Base-by-base conservation (phyloP, 1,140 invertebrate species). In the Trichomalopsis sarcophagae region DNA sequence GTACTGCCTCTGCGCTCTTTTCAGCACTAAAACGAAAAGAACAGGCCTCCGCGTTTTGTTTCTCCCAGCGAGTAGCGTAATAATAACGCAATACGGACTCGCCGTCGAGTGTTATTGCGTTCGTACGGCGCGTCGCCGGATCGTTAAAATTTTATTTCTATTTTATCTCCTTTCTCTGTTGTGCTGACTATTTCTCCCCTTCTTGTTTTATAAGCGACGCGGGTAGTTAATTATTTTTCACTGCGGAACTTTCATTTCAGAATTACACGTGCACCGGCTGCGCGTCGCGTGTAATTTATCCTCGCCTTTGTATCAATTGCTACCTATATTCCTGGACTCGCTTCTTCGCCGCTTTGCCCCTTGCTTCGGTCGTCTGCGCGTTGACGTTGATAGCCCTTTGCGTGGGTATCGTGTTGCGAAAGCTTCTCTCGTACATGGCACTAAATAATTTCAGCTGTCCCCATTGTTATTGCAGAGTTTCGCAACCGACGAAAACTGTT, bases 81-180 rank as follows among this genome's bases (percentile, higher is more conserved):
- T 75, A 75, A 75, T 75, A 75, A n/a, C 13, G 36, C 73, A 21
- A 21, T 62, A 62, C 7, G 55, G 55, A 50, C 47, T 50, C 10
- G 47, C 2, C 10, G 44, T 27, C 50, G 76, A 55, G 76, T 36
- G 21, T 75, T 75, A 66, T 62, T 79, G 77, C 17, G 50, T 36
- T 62, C 36, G 47, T 23, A 5, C n/a, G 50, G 4, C 30, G 14
- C 77, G 77, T 62, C 55, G 50, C 9, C 10, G 17, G 77, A 66
- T 79, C 77, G 77, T 79, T 79, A 79, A 79, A 62, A 14, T 79
- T 79, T 79, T 79, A 62, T 66, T 79, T 66, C 23, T 66, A 66
- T 21, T 62, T 79, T 79, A 66, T 79, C 27, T 66, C 47, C 30
- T 17, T 23, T 10, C 5, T 10, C 1, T 44, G 33, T 62, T 62